A percentile compares a stretch with the other conserved stretches of the same genome.
These are phyloP conservation scores for Gila robusta DNA, from an alignment of 2,797 vertebrate species.

Conservation along the genomic window DNA sequence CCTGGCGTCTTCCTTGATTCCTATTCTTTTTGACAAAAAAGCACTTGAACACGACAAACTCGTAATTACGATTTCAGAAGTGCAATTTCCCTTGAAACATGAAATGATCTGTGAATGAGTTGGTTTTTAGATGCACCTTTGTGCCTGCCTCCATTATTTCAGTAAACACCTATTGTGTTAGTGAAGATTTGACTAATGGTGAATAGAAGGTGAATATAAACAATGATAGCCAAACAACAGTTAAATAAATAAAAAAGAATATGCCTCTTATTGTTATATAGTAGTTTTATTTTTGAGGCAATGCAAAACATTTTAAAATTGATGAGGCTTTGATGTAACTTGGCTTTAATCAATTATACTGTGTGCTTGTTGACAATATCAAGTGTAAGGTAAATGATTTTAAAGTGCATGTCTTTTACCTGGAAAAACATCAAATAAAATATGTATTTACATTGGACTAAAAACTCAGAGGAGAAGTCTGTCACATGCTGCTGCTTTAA, in stretches of 20 bases:
- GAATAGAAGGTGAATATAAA: neutral
- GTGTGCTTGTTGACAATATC: neutral
- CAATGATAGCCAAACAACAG: neutral
- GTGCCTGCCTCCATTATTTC: neutral
- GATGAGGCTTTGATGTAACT: neutral
- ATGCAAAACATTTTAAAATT: neutral
- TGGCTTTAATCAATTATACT: neutral
- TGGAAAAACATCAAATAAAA: neutral
- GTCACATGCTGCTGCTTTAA: neutral
- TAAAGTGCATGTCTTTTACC: neutral
- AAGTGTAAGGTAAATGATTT: neutral
- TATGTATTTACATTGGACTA: neutral
- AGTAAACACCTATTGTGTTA: neutral
- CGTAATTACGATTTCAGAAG: neutral
- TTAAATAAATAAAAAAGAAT: neutral
- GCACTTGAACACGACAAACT: neutral
- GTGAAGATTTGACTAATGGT: conserved; percentile 5
- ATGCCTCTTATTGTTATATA: neutral
- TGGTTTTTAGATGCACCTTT: neutral
- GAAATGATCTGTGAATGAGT: neutral
- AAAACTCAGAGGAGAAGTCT: neutral
- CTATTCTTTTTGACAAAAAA: neutral
- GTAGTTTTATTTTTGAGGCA: neutral
- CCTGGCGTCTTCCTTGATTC: neutral
- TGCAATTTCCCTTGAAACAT: neutral